Evolutionary conservation across 2,888 invertebrate species (phyloP), one percentile per base, ranked within the genome.

Genomic region (Drosophila conformis): DNA sequence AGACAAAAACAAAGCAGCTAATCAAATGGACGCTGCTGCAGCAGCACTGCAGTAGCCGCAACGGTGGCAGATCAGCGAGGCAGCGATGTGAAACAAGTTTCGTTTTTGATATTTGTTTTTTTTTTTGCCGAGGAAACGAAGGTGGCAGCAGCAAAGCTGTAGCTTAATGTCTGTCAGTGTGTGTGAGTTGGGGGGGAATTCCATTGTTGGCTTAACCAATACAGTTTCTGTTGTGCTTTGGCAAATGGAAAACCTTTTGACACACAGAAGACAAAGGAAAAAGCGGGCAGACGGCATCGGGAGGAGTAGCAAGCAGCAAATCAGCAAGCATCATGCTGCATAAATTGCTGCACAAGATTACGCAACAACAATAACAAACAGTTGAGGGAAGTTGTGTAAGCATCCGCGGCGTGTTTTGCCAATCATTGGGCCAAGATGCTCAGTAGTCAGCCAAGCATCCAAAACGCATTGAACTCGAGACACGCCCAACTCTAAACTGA

Each of bases 21-120:
- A 88, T 84, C 73, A 84, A 85, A 80, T 80, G 78, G 73, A 65
- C 63, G 69, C 65, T 69, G 71, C 49, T 81, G 69, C 69, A 54
- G 71, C 69, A 27, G 54, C 54, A 53, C 38, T 71, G 60, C 72
- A 69, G 52, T 71, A 70, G 68, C 70, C 49, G 71, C 68, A 68
- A 69, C 67, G 67, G 67, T 68, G 71, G 68, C 70, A 51, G 60
- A 56, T 75, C 62, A 49, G 48, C 36, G 63, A 65, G 36, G 57
- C 90, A 90, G 66, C 83, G 72, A 90, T 72, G 73, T 87, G 90
- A 87, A 87, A 87, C 86, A 79, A 89, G 86, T 90, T 87, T 86
- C 65, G 58, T 66, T 51, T 15, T 27, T 31, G 11, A 2, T 13
- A 8, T 31, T 29, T 0, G 4, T 1, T 54, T 4, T 38, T n/a